Evolutionary conservation across 2,888 invertebrate species (phyloP).

Genomic region (Amorpha juglandis): DNA sequence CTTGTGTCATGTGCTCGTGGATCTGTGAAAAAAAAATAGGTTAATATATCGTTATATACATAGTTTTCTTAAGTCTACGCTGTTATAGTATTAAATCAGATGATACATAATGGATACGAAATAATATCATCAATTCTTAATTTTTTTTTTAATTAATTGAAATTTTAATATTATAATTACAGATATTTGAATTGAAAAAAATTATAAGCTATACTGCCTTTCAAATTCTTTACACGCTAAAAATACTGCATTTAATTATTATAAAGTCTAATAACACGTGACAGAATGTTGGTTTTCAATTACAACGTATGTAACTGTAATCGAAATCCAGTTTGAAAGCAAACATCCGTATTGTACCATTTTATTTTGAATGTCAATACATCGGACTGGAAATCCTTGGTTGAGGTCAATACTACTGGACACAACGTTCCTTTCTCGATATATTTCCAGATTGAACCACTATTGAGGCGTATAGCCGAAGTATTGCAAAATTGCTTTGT

Average conservation of each 20-base stretch:
- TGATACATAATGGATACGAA: too few species aligned
- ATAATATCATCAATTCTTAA: too few species aligned
- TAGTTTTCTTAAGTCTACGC: too few species aligned
- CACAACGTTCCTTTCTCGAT: conserved; percentile 49
- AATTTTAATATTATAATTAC: too few species aligned
- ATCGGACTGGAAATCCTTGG: conserved; percentile 60
- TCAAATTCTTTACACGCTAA: too few species aligned
- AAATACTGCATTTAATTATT: too few species aligned
- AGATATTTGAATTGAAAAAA: too few species aligned
- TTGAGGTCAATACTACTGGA: conserved; percentile 56
- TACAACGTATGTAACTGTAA: conserved; percentile 26
- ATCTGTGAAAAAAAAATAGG: conserved; percentile 86
- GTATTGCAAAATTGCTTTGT: neutral
- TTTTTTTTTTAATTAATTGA: too few species aligned
- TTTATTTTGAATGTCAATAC: conserved; percentile 59
- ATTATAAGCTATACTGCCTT: too few species aligned
- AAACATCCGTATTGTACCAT: conserved; percentile 56
- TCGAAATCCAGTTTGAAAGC: conserved; percentile 30
- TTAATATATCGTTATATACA: neutral
- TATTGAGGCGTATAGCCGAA: neutral
- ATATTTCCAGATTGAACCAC: conserved; percentile 35
- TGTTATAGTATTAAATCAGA: too few species aligned
- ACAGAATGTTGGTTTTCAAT: conserved; percentile 18
- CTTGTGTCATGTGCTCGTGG: conserved; percentile 94
- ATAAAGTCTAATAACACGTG: neutral